Percentiles rank a stretch among this genome's conserved stretches.
These are phyloP conservation scores for silkworm (Bombyx mori) DNA, from an alignment of 1,140 invertebrate genomes.

Conservation along the genomic window DNA sequence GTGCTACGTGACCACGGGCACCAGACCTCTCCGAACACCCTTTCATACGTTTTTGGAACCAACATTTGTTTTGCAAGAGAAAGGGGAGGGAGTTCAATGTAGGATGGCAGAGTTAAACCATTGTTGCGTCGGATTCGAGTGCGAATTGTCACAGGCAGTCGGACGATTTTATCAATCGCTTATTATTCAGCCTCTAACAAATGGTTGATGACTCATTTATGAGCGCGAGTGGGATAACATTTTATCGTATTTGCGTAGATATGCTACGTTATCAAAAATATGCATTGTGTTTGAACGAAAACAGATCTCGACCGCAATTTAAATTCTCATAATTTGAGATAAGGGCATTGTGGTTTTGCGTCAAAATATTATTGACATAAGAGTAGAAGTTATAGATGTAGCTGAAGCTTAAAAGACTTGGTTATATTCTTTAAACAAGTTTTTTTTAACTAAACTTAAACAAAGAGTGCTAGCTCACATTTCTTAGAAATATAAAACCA, in stretches of 20 bases:
- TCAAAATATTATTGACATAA: no score
- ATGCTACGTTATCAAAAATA: no score
- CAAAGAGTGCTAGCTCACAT: no score
- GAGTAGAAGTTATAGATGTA: no score
- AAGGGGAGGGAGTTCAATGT: slow-evolving; percentile 25
- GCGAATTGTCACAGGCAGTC: slow-evolving; percentile 56
- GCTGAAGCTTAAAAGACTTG: no score
- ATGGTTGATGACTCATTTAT: slow-evolving; percentile 39
- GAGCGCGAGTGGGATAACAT: not conserved
- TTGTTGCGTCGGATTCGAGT: slow-evolving; percentile 53
- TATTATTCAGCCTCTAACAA: slow-evolving; percentile 47
- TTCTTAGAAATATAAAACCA: no score
- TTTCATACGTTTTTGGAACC: slow-evolving; percentile 16
- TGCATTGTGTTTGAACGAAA: no score
- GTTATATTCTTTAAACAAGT: no score
- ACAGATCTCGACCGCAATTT: no score
- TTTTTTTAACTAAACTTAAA: no score
- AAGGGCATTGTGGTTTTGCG: no score
- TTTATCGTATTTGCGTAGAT: not conserved
- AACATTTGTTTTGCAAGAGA: slow-evolving; percentile 9
- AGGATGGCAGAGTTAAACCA: slow-evolving; percentile 30
- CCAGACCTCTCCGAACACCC: slow-evolving; percentile 27
- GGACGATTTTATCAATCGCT: slow-evolving; percentile 53
- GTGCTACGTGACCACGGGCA: slow-evolving; percentile 26
- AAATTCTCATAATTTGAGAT: no score